Evolutionary conservation across 2,888 invertebrate genomes (phyloP).

Genomic region (Schizotus pectinicornis): DNA sequence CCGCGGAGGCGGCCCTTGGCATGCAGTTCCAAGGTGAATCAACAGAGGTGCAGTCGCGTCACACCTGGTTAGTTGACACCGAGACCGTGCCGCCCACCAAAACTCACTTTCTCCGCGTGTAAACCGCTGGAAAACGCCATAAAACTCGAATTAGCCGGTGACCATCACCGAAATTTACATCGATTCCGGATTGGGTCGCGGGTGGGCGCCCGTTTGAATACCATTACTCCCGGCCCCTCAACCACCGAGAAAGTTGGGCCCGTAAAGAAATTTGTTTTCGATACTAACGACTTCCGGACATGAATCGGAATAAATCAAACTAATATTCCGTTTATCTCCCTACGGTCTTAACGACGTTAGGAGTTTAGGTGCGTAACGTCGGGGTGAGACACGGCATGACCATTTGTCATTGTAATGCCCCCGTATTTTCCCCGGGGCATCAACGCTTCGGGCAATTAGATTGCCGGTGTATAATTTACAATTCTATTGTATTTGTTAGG

Average conservation of each 20-base stretch:
- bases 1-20: slow-evolving; percentile 13
- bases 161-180: too few relatives aligned
- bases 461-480: slow-evolving; percentile 26
- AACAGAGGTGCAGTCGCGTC: slow-evolving; percentile 20
- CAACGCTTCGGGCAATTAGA: slow-evolving; percentile 25
- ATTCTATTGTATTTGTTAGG: slow-evolving; percentile 27
- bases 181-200: too few relatives aligned
- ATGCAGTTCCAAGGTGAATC: slow-evolving; percentile 22
- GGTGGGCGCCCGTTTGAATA: not conserved
- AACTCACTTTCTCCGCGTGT: slow-evolving; percentile 12
- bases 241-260: not conserved
- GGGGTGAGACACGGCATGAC: slow-evolving; percentile 12
- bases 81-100: slow-evolving; percentile 11
- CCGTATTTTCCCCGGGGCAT: slow-evolving; percentile 6
- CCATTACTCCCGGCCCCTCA: not conserved
- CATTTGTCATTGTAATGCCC: slow-evolving; percentile 27
- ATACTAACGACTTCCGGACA: slow-evolving; percentile 13
- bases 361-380: slow-evolving; percentile 17
- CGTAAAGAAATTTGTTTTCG: slow-evolving; percentile 15
- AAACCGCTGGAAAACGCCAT: not conserved
- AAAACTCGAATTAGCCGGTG: too few relatives aligned
- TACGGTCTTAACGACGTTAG: slow-evolving; percentile 15
- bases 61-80: slow-evolving; percentile 19
- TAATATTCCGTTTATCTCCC: slow-evolving; percentile 12
- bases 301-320: slow-evolving; percentile 11